Percentiles rank a stretch among this genome's conserved stretches.
These are phyloP conservation scores for Periophthalmodon schlosseri DNA, from an alignment of 2,113 vertebrate genomes.

Conservation along the genomic window DNA sequence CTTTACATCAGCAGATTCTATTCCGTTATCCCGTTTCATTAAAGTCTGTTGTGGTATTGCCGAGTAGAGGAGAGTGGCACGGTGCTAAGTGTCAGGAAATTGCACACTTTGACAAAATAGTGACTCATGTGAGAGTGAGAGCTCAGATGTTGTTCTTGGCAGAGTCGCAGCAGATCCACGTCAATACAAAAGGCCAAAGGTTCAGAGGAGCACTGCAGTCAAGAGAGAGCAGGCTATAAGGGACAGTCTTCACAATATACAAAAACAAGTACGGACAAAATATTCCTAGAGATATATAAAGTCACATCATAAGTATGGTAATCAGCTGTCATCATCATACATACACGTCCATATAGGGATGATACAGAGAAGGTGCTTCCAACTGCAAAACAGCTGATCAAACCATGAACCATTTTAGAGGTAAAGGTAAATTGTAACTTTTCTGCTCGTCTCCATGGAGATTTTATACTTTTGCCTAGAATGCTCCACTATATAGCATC, in stretches of 20 bases:
- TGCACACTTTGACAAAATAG: conserved; percentile 58
- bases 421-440: too few species aligned
- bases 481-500: too few species aligned
- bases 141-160: conserved; percentile 57
- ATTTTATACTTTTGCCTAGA: too few species aligned
- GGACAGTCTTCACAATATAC: neutral
- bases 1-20: neutral
- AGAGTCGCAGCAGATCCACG: conserved; percentile 9
- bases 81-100: conserved; percentile 50
- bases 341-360: too few species aligned
- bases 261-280: neutral
- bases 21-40: conserved; percentile 3
- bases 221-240: neutral
- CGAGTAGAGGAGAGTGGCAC: conserved; percentile 34
- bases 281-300: too few species aligned
- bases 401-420: too few species aligned
- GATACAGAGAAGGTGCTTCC: too few species aligned
- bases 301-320: neutral
- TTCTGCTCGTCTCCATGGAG: too few species aligned
- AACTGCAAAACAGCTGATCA: too few species aligned
- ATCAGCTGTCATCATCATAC: neutral
- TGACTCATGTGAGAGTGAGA: conserved; percentile 50
- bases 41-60: conserved; percentile 3
- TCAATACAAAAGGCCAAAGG: conserved; percentile 59
- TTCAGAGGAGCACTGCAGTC: conserved; percentile 12